Conservation (phyloP, 2,888 invertebrate genomes). For the Entomobrya multifasciata region DNA sequence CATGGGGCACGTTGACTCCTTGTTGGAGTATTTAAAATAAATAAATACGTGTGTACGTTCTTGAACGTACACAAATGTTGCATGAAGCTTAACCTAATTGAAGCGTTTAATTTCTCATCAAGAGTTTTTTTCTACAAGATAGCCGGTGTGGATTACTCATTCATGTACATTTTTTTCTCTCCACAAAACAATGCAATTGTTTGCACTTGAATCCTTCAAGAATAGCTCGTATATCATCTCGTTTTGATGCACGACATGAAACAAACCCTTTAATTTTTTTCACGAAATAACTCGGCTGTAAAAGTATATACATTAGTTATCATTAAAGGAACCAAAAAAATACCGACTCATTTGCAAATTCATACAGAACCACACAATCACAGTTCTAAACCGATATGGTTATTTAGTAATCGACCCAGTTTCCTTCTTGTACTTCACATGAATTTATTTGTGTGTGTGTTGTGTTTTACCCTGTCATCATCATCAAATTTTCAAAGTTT, state of each 20-base stretch:
- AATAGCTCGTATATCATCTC: too few relatives aligned
- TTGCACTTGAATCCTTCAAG: slow-evolving; percentile 65
- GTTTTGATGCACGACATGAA: slow-evolving; percentile 46
- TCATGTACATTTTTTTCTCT: background rate
- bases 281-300: slow-evolving; percentile 36
- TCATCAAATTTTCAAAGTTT: slow-evolving; percentile 34
- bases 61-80: slow-evolving; percentile 54
- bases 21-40: background rate
- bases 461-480: slow-evolving; percentile 62
- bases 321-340: slow-evolving; percentile 27
- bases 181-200: background rate
- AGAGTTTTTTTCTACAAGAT: too few relatives aligned
- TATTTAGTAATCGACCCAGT: slow-evolving; percentile 66
- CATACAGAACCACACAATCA: slow-evolving; percentile 26
- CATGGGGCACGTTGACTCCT: slow-evolving; percentile 67
- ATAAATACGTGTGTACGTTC: background rate
- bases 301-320: slow-evolving; percentile 4
- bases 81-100: slow-evolving; percentile 63
- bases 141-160: slow-evolving; percentile 28
- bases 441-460: too few relatives aligned
- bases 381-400: slow-evolving; percentile 60
- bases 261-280: slow-evolving; percentile 41
- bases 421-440: slow-evolving; percentile 61
- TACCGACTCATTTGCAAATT: slow-evolving; percentile 13
- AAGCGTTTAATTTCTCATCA: slow-evolving; percentile 60